These are phyloP conservation scores for Lasiurus borealis DNA, from an alignment of 2,113 vertebrate species.

Conservation along the genomic window DNA sequence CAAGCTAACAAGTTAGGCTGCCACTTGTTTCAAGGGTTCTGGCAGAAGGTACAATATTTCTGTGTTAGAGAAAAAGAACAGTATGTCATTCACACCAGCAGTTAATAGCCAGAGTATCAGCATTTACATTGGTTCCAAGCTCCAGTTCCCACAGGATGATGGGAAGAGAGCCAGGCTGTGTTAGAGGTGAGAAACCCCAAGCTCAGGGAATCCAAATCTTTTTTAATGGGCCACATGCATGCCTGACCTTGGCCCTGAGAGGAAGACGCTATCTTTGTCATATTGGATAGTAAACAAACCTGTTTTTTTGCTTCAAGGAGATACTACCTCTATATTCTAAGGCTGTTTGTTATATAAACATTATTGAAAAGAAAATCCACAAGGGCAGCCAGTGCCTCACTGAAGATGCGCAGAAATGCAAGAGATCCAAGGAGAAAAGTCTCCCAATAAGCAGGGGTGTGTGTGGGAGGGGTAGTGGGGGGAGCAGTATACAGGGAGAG, in stretches of 20 bases:
- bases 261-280: neutral
- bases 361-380: conserved; percentile 3
- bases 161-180: neutral
- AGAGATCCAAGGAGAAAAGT: neutral
- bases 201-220: neutral
- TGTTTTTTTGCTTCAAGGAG: neutral
- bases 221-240: neutral
- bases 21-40: neutral
- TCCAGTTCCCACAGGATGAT: neutral
- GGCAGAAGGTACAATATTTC: neutral
- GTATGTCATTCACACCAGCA: neutral
- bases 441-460: neutral
- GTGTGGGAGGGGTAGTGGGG: too few relatives aligned
- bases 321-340: conserved; percentile 1
- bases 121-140: neutral
- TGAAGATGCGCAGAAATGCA: conserved; percentile 7
- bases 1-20: neutral
- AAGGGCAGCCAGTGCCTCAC: neutral
- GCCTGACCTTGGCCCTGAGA: neutral
- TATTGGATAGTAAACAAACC: neutral
- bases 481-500: neutral
- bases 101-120: neutral
- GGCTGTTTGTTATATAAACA: neutral
- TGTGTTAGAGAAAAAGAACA: neutral
- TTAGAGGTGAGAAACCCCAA: neutral